Conservation (phyloP, 2,113 vertebrate species). For the Pseudopipra pipra region DNA sequence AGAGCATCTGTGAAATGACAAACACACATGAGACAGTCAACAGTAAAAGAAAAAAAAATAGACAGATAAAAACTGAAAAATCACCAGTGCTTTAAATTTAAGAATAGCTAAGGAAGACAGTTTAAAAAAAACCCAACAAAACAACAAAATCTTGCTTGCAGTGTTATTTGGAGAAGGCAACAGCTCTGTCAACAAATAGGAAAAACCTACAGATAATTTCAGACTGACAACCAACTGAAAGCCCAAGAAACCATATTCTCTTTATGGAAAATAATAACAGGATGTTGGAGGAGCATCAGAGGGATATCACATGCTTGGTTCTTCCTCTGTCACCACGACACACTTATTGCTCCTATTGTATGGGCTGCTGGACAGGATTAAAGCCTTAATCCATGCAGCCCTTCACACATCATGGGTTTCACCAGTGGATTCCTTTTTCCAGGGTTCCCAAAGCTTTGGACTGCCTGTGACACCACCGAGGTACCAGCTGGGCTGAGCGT, state of each 20-base stretch:
- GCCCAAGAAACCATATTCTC: not conserved
- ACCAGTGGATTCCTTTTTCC: not conserved
- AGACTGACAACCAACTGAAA: not conserved
- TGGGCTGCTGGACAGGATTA: rapidly evolving
- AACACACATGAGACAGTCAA: not conserved
- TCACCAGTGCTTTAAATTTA: not conserved
- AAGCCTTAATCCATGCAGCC: no score
- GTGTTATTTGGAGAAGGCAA: not conserved
- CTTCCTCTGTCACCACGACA: not conserved
- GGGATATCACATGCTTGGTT: rapidly evolving
- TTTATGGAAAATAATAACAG: rapidly evolving
- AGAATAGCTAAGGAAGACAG: not conserved
- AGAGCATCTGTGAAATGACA: not conserved
- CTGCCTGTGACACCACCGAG: not conserved
- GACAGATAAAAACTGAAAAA: not conserved
- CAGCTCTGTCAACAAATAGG: not conserved
- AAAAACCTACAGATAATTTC: rapidly evolving
- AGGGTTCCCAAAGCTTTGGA: not conserved
- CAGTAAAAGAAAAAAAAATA: not conserved
- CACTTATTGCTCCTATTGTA: not conserved
- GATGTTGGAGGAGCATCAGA: not conserved
- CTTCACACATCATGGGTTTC: rapidly evolving
- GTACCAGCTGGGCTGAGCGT: not conserved
- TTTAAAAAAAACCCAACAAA: not conserved
- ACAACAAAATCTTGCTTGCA: not conserved